Conservation (phyloP, 2,113 vertebrate species). For the Apaloderma vittatum region DNA sequence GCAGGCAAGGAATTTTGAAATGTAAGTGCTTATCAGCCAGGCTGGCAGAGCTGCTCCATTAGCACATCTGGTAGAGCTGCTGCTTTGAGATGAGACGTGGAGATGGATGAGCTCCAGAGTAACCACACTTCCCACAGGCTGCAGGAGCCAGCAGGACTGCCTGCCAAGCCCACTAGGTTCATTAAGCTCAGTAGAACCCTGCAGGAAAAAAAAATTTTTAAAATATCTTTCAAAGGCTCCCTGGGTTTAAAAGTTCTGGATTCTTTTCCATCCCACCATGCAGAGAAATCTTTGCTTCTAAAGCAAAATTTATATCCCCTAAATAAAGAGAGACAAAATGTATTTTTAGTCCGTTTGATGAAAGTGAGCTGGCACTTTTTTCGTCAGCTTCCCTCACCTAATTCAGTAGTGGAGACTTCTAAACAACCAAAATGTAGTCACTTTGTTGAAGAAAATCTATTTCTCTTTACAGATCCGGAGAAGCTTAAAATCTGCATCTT, state of each 20-base stretch:
- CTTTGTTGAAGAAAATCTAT: background rate
- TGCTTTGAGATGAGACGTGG: conserved; percentile 46
- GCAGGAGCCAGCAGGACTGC: conserved; percentile 47
- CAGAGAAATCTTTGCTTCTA: conserved; percentile 17
- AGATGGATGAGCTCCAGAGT: conserved; percentile 63
- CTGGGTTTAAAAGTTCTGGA: conserved; percentile 55
- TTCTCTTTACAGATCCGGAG: background rate
- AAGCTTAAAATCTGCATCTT: background rate
- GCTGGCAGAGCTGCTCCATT: conserved; percentile 54
- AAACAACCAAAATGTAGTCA: background rate
- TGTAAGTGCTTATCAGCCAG: conserved; percentile 8
- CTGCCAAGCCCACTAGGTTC: conserved; percentile 67
- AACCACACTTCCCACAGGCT: conserved; percentile 34
- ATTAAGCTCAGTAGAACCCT: conserved; percentile 69
- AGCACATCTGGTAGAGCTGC: conserved; percentile 68
- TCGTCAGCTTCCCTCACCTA: background rate
- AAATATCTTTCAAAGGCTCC: conserved; percentile 66
- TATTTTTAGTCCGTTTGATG: background rate
- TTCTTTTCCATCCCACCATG: conserved; percentile 10
- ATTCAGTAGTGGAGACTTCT: background rate
- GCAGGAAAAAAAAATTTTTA: conserved; percentile 55
- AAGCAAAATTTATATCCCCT: background rate
- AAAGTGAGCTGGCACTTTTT: background rate
- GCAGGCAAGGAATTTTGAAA: conserved; percentile 43
- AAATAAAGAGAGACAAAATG: background rate